Base-by-base conservation (phyloP, 2,888 invertebrate species). In the Plagodis pulveraria region DNA sequence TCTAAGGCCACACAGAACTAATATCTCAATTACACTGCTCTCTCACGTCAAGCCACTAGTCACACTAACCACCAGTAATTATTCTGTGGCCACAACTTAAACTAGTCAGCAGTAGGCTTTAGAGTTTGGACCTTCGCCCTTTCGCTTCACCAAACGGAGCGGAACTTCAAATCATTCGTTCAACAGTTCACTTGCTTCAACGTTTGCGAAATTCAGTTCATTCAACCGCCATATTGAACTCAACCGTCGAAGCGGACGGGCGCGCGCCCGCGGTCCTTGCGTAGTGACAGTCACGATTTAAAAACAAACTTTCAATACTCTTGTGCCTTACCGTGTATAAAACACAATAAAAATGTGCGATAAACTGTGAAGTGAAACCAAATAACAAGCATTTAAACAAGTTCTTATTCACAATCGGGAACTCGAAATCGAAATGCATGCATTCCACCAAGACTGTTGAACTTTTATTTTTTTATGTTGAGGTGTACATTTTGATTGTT, bases 361-460 rank as follows among this genome's bases (percentile, higher is more conserved):
- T 70, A 50, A 76, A 79, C 73, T 75, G 82, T 86, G 82, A 73
- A 79, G 84, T 87, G 86, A 61, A 63, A 59, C 56, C 45, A 60
- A 51, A 58, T 62, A 67, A 56, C 51, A 51, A 56, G 45, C 41
- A 56, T 55, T 53, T 46, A 64, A 63, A 55, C 60, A 68, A 50
- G 42, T 56, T 48, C 53, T 66, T 63, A 72, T 70, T 71, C 56
- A 66, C 67, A 70, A 76, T 71, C 71, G 72, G 74, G 78, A 74
- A 55, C 55, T 50, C 55, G 78, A 74, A 80, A 80, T 87, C 83
- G 83, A 89, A 90, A 90, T 89, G 88, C 86, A 87, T 81, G 87
- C 91, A 92, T 92, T 91, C 91, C 91, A 81, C 62, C 65, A 81
- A 87, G 91, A 86, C 86, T 92, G 83, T 91, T 92, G 91, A 92